phyloP scores from a whole-genome alignment of 2,888 invertebrate genomes.

The Drepanosiphum platanoidis region DNA sequence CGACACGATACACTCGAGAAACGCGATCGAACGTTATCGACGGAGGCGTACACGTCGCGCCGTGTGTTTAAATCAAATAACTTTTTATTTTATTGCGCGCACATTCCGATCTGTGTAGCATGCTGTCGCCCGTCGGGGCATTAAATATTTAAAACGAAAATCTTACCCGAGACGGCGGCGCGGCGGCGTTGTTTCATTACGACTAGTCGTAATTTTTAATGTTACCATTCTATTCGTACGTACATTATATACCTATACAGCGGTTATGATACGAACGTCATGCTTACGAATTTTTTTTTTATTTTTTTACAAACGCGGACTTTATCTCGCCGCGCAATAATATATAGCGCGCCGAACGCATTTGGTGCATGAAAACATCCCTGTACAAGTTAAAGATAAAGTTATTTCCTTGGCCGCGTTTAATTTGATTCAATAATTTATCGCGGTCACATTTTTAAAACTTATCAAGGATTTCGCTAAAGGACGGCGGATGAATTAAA shows the following conservation, averaged over 20 bases:
- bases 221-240: not conserved
- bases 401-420: not conserved
- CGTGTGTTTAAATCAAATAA: not conserved
- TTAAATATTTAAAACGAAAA: not conserved
- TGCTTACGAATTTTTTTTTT: too few relatives aligned
- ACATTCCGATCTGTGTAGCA: not conserved
- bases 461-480: not conserved
- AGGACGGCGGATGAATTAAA: not conserved
- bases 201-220: not conserved
- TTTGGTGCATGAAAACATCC: not conserved
- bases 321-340: not conserved
- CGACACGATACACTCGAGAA: too few relatives aligned
- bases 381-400: not conserved
- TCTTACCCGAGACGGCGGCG: not conserved
- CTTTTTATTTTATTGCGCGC: not conserved
- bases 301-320: too few relatives aligned
- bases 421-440: not conserved
- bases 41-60: too few relatives aligned
- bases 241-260: not conserved
- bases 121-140: not conserved
- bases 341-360: not conserved
- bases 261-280: not conserved
- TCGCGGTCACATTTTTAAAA: not conserved
- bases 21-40: not conserved
- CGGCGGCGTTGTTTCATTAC: not conserved